These are phyloP conservation scores for Andrena camellia DNA, from an alignment of 2,888 invertebrate genomes.

Conservation along the genomic window DNA sequence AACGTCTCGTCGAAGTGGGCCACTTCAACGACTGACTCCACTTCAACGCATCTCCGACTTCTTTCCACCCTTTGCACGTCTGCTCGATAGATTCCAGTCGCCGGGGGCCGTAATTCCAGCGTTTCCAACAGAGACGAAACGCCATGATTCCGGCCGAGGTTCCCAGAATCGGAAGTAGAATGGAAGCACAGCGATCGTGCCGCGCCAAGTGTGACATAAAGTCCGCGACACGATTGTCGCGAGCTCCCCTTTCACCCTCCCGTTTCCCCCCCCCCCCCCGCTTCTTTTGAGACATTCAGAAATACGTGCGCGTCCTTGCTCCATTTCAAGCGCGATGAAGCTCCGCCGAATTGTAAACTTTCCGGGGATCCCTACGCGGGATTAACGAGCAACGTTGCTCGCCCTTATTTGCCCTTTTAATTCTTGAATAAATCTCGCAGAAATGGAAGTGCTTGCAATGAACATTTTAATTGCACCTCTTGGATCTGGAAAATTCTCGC, in stretches of 20 bases:
- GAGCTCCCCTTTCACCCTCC: neutral
- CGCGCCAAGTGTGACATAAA: constrained; percentile 5
- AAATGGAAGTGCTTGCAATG: neutral
- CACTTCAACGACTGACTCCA: neutral
- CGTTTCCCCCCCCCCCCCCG: too few relatives aligned
- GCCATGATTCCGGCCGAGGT: constrained; percentile 24
- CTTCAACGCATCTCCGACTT: constrained; percentile 7
- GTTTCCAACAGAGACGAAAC: neutral
- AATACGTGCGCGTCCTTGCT: constrained; percentile 43
- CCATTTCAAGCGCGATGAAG: constrained; percentile 43
- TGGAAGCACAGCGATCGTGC: constrained; percentile 15
- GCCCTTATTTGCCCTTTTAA: constrained; percentile 26
- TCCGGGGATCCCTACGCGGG: constrained; percentile 18
- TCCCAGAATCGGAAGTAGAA: constrained; percentile 38
- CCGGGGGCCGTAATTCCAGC: constrained; percentile 1
- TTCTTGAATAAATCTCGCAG: neutral
- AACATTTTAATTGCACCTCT: constrained; percentile 24
- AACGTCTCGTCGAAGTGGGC: constrained; percentile 9
- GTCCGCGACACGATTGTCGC: constrained; percentile 31
- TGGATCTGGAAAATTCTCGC: neutral
- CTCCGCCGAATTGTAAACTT: constrained; percentile 39
- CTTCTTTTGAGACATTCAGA: constrained; percentile 29
- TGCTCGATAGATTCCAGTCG: neutral
- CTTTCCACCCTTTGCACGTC: neutral
- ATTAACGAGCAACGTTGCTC: constrained; percentile 45